Evolutionary conservation across 2,888 invertebrate species (phyloP), one percentile per base, ranked within the genome.

Genomic region (Calliopum simillimum): DNA sequence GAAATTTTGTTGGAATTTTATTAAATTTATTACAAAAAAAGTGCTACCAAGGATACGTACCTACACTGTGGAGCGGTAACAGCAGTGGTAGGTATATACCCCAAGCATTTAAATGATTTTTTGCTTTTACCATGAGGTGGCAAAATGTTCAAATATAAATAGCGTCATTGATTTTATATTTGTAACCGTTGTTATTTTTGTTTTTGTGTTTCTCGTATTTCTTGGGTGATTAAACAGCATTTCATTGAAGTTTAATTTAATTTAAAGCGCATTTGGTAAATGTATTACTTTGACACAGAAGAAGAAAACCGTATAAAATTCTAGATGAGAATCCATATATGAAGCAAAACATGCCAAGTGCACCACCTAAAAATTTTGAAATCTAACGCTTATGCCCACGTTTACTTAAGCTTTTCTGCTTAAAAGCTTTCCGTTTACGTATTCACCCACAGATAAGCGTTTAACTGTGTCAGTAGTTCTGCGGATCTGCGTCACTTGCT

Each of bases 211-310:
- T 2, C 49, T 49, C 43, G 43, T 44, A 43, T 61, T 61, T 61
- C 61, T 44, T 23, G 61, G 61, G 61, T 61, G 61, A 61, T 61
- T 61, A 61, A 61, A 43, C 61, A 44, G 61, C 61, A 44, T 61
- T 61, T 43, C 23, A 43, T 61, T 43, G 61, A 19, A 21, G 19
- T 44, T 21, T 43, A 8, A n/a, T 23, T 61, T 43, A 14, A 16
- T 23, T 61, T 16, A 41, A n/a, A 16, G 41, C n/a, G 25, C 23
- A 23, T 53, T 53, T 53, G 4, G 13, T 5, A 21, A 53, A 53
- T 23, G 21, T 53, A 53, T 53, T 53, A 14, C 21, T n/a, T 53
- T 53, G 23, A 53, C 53, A 23, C 53, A 33, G 8, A 33, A 33
- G 8, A 8, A 1, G 2, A 33, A 33, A 4, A 8, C n/a, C n/a